Evolutionary conservation across 2,113 vertebrate genomes (phyloP), one percentile per base, ranked within the genome.

Genomic region (Corynorhinus townsendii): DNA sequence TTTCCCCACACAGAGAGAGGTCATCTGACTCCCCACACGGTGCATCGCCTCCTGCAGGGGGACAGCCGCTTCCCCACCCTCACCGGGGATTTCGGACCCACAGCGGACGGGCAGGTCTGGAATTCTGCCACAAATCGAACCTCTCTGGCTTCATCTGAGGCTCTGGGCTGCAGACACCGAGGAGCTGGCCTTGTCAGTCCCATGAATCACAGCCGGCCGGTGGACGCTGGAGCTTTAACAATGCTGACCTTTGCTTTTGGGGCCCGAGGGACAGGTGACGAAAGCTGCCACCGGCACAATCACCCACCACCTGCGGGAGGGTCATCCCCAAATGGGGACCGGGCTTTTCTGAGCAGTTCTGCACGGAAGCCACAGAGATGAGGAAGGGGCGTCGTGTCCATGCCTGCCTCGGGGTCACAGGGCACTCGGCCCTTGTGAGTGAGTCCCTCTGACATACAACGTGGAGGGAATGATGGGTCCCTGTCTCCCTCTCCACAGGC

Each of bases 131-230:
- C 97, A 98, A 98, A 99, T 97, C 96, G 97, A 98, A 85, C 97
- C 95, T 96, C 97, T 96, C 94, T 98, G 98, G 98, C 98, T 98
- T 97, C 96, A 96, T 94, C 96, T 28, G 88, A 97, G 93, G 95
- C 95, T 95, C 86, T 97, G 98, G 91, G 97, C 94, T 96, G 77
- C 33, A 90, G 91, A 95, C 87, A 97, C 90, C 93, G 96, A 98
- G 98, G 98, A 97, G 97, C 97, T 95, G 98, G 98, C 98, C 97
- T 98, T 98, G 98, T 98, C 98, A 98, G 97, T 83, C 59, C 94
- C 98, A 97, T 98, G 98, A 98, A 99, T 99, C 98, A 98, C 97
- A 98, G 96, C 96, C 96, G 97, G 98, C 97, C 98, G 94, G 94
- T 97, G 91, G 97, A 96, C 72, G 80, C 4, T 69, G 79, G 94